Evolutionary conservation across 2,888 invertebrate genomes (phyloP).

Genomic region (Conistra vaccinii): DNA sequence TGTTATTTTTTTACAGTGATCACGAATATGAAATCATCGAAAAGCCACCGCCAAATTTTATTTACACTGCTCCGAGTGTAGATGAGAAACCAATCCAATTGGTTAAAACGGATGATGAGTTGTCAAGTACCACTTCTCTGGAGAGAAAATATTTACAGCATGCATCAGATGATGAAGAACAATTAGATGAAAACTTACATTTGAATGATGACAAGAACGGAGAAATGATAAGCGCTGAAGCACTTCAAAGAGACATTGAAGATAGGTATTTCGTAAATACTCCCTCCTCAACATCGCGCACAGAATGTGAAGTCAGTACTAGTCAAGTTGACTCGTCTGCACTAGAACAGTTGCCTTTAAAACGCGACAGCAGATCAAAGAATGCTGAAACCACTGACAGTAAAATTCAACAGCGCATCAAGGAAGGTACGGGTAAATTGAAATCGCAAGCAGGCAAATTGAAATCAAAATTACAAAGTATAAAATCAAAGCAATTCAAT

Average conservation of each 20-base stretch:
- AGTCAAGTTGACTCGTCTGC: conserved; percentile 93
- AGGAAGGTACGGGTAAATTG: conserved; percentile 93
- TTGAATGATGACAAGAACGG: conserved; percentile 74
- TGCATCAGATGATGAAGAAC: conserved; percentile 88
- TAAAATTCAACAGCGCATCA: conserved; percentile 92
- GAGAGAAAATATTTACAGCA: conserved; percentile 88
- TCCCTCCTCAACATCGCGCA: conserved; percentile 91
- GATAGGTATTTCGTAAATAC: conserved; percentile 91
- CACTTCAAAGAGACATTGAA: conserved; percentile 92
- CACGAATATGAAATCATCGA: conserved; percentile 98
- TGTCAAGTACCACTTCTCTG: conserved; percentile 88
- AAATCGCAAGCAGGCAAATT: conserved; percentile 94
- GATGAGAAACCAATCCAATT: conserved; percentile 80
- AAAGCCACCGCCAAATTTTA: conserved; percentile 90
- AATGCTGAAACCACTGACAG: conserved; percentile 88
- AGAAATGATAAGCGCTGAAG: conserved; percentile 85
- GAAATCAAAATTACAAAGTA: conserved; percentile 92
- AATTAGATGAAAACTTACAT: conserved; percentile 80
- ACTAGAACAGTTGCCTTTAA: conserved; percentile 91
- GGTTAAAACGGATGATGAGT: conserved; percentile 87
- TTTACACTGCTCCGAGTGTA: conserved; percentile 80
- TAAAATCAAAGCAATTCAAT: conserved; percentile 90
- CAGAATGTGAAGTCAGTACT: conserved; percentile 92
- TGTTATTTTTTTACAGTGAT: conserved; percentile 93
- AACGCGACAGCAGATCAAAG: conserved; percentile 90